Evolutionary conservation across 2,888 invertebrate species (phyloP), one percentile per base, ranked within the genome.

Genomic region (Diarsia brunnea): DNA sequence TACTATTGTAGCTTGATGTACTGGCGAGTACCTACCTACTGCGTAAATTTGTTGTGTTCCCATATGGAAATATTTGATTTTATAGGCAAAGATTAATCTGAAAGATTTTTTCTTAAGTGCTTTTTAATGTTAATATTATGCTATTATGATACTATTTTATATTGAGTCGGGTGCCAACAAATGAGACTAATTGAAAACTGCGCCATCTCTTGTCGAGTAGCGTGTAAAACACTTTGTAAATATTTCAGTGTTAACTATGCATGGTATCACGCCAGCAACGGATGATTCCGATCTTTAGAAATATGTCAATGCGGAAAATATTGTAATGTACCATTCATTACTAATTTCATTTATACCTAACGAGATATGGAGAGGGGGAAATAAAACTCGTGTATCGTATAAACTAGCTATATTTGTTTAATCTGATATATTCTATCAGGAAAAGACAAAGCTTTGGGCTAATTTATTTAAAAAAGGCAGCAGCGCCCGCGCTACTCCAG

Each of bases 341-440:
- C 27, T 16, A 38, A 53, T 72, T 8, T 38, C 69, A 49, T 61
- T 47, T 47, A 27, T n/a, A n/a, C n/a, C n/a, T 47, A 69, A 38
- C 27, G 55, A 69, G 21, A 49, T 27, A 45, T 60, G 66, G 70
- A 67, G 53, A 69, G 71, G 55, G 74, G 73, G 55, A 88, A 95
- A 93, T 94, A 83, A 95, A 95, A 95, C 81, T 86, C 91, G 71
- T 85, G 82, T 91, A n/a, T 88, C 82, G 81, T 91, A 77, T 81
- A 78, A 91, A 90, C 90, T 92, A 89, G 89, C 85, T 88, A 61
- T 91, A 88, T 90, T 87, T 98, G 97, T 97, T 98, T 91, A 72
- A 97, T 97, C 82, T 98, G 92, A 97, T 98, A 78, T 60, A 95
- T 96, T 79, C 97, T 93, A 97, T 97, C 89, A 97, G 97, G 91